Conservation (phyloP, 2,888 invertebrate genomes). For the Formica aserva region DNA sequence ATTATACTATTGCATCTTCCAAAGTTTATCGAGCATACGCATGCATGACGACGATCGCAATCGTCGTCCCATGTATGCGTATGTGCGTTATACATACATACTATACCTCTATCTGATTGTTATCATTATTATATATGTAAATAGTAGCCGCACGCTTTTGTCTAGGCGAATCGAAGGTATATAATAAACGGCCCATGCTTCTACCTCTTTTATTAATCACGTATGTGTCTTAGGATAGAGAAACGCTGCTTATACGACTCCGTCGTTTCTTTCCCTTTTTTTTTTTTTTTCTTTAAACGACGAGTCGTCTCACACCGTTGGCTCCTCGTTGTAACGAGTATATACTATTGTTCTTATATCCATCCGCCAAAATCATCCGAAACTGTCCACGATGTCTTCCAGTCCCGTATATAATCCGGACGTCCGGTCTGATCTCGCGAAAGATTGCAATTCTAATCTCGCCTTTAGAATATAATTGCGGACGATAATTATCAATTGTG, state of each 20-base stretch:
- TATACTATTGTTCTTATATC: slow-evolving; percentile 51
- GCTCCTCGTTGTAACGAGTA: slow-evolving; percentile 70
- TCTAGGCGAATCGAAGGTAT: slow-evolving; percentile 82
- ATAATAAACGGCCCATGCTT: slow-evolving; percentile 80
- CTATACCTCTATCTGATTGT: slow-evolving; percentile 72
- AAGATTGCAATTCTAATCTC: slow-evolving; percentile 5
- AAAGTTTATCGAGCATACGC: slow-evolving; percentile 63
- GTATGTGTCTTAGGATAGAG: slow-evolving; percentile 81
- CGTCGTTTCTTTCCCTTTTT: slow-evolving; percentile 62
- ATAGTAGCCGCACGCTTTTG: slow-evolving; percentile 84
- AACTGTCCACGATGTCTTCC: slow-evolving; percentile 23
- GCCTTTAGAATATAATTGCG: slow-evolving; percentile 8
- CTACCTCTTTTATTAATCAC: slow-evolving; percentile 78
- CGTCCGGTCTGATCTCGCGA: slow-evolving; percentile 66
- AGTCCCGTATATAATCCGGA: slow-evolving; percentile 42
- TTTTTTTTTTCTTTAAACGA: slow-evolving; percentile 50
- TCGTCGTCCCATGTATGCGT: slow-evolving; percentile 40
- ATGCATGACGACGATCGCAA: slow-evolving; percentile 41
- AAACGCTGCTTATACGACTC: slow-evolving; percentile 79
- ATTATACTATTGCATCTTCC: slow-evolving; percentile 76
- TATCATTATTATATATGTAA: slow-evolving; percentile 79
- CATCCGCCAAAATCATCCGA: slow-evolving; percentile 52
- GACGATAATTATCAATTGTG: slow-evolving; percentile 24
- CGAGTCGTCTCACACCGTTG: slow-evolving; percentile 71
- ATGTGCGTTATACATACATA: slow-evolving; percentile 67